Evolutionary conservation across 1,140 invertebrate species (phyloP).

Genomic region (Aleiodes sp.): DNA sequence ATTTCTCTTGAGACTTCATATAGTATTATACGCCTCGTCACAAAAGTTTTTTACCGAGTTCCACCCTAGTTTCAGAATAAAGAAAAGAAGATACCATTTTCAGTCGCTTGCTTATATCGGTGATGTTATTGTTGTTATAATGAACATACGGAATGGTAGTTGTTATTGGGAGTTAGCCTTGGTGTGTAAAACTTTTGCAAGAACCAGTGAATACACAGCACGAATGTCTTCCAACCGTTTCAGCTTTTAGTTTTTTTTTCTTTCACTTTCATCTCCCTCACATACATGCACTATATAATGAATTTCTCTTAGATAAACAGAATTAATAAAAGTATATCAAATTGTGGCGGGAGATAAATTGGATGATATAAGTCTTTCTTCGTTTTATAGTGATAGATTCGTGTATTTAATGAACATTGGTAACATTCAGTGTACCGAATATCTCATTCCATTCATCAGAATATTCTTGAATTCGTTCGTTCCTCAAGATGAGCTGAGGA

Average conservation of each 20-base stretch:
- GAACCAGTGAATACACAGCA: too few species aligned
- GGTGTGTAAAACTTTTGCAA: conserved; percentile 10
- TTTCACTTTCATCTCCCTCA: neutral
- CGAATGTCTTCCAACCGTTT: neutral
- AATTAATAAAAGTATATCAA: neutral
- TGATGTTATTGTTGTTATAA: conserved; percentile 20
- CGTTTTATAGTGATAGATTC: neutral
- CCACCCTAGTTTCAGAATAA: neutral
- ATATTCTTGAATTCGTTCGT: neutral
- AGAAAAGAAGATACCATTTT: neutral
- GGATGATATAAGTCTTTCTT: neutral
- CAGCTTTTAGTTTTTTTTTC: neutral
- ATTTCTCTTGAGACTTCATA: neutral
- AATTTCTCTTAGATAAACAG: neutral
- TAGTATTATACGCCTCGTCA: neutral
- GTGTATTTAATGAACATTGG: neutral
- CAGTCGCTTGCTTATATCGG: conserved; percentile 13
- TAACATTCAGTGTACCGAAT: neutral
- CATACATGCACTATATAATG: neutral
- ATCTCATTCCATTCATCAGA: neutral
- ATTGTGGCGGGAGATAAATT: neutral
- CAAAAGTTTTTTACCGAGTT: neutral
- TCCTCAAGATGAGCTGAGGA: neutral
- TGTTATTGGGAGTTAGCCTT: conserved; percentile 20
- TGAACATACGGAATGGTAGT: conserved; percentile 11